Base-by-base conservation (phyloP, 2,113 vertebrate genomes). In the human (Homo sapiens) region DNA sequence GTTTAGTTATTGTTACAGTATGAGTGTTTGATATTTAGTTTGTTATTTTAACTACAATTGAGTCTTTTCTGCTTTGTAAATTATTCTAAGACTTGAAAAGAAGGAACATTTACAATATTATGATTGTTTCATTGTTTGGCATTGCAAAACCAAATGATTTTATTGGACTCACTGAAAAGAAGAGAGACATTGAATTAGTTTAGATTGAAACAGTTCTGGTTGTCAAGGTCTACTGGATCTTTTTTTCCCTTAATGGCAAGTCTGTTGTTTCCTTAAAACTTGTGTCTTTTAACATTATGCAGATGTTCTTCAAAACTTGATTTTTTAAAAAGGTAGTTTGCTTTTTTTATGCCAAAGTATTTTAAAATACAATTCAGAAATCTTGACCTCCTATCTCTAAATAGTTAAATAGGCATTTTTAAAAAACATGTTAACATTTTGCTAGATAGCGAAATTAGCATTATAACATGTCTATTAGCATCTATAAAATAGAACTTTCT, bases 291-390 rank as follows among this genome's bases (percentile, higher is more conserved):
- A 90, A 79, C 40, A 61, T 89, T 79, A 89, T 6, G 43, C 43
- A 88, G 30, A 68, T 70, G 12, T 30, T 95, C 30, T 72, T 79
- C 48, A 89, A 86, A 80, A 55, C 52, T 86, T 80, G 73, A 55
- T 32, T 92, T 85, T 93, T 57, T 6, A 3, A 79, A 83, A 85
- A 64, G 13, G 20, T 88, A 16, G 16, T 87, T 94, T 45, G 32
- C 22, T 57, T 80, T 48, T 73, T 75, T 84, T 79, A 80, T 80
- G 40, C 22, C 50, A 43, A 85, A 48, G 17, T 92, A 50, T 82
- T 96, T 82, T 38, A 45, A 96, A 86, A 70, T 87, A n/a, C 35
- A 86, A 81, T 94, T 90, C 25, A 94, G 64, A 87, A 94, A 86
- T 94, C 38, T 48, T 84, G 48, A 40, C 10, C 7, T 80, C 30